Percentiles rank a stretch among this genome's conserved stretches.
Conservation (phyloP, 1,140 invertebrate genomes). For the Drosophila gunungcola region DNA sequence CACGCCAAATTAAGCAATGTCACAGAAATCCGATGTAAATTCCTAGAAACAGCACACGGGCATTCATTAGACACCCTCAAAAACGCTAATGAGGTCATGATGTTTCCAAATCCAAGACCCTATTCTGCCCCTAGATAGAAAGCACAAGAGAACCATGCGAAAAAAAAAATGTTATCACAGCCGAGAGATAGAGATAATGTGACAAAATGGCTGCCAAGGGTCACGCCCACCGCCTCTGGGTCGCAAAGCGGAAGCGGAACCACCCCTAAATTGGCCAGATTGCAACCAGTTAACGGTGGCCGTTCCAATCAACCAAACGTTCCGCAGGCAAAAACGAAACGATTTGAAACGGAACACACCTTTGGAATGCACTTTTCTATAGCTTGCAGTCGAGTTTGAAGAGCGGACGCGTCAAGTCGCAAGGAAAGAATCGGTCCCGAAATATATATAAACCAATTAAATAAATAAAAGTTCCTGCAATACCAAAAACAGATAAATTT, state of each 20-base stretch:
- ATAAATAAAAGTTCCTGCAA: not conserved
- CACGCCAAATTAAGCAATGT: slow-evolving; percentile 51
- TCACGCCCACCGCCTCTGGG: slow-evolving; percentile 32
- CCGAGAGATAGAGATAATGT: slow-evolving; percentile 30
- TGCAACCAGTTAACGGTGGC: slow-evolving; percentile 36
- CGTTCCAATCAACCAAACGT: slow-evolving; percentile 33
- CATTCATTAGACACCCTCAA: slow-evolving; percentile 69
- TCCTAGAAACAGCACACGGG: slow-evolving; percentile 62
- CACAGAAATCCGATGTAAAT: slow-evolving; percentile 78
- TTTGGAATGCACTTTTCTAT: slow-evolving; percentile 61
- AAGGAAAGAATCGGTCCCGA: slow-evolving; percentile 14
- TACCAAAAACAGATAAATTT: not conserved
- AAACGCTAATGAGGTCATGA: slow-evolving; percentile 65
- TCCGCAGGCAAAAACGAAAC: slow-evolving; percentile 32
- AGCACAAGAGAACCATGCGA: slow-evolving; percentile 6
- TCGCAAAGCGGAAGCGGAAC: slow-evolving; percentile 29
- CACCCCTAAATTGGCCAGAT: slow-evolving; percentile 51
- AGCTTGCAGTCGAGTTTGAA: slow-evolving; percentile 76
- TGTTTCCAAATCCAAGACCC: slow-evolving; percentile 55
- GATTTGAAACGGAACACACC: slow-evolving; percentile 26
- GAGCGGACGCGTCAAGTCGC: slow-evolving; percentile 64
- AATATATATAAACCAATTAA: not conserved
- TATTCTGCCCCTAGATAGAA: slow-evolving; percentile 38
- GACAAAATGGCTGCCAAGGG: slow-evolving; percentile 45
- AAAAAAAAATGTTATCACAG: slow-evolving; percentile 24